Base-by-base conservation (phyloP, 2,888 invertebrate species). In the Agrochola circellaris region DNA sequence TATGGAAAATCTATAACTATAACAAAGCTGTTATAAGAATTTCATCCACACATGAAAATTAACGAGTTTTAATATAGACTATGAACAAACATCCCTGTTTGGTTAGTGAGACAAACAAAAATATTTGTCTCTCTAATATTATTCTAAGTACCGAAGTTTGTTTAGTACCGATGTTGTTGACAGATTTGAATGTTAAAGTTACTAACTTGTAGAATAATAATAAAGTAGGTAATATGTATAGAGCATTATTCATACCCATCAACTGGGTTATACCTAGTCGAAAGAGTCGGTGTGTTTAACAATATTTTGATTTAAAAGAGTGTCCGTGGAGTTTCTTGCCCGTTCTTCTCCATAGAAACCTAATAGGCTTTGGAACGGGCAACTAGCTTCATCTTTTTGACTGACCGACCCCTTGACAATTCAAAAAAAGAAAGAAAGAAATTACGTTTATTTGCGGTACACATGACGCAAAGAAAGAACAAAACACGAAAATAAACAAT, bases 61-160 rank as follows among this genome's bases (percentile, higher is more conserved):
- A 9, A 68, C 38, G 23, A 54, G 51, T 26, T 69, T 54, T 54
- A 42, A n/a, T 73, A 42, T 17, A 7, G 30, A 23, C 30, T 34
- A 0, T 17, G 64, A 79, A 74, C 56, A 74, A 81, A 78, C 42
- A 73, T 51, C 34, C 9, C 11, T 34, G 17, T 62, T 67, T 13
- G 38, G 20, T 23, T 17, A n/a, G 56, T 30, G 17, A n/a, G 66
- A 30, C 54, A 81, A 75, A 82, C 79, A 79, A 75, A 58, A 62
- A 67, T 79, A 82, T 79, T 81, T 82, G 75, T 54, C 34, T 23
- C 17, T 23, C 1, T 54, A 65, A 73, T 74, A 58, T 65, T 73
- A 73, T 81, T 42, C 30, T 11, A 45, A 78, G 56, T 51, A 58
- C 42, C 9, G 13, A 64, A 73, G n/a, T 81, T 60, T 26, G 38